Conservation (phyloP, 2,888 invertebrate genomes). For the Tuberolachnus salignus region DNA sequence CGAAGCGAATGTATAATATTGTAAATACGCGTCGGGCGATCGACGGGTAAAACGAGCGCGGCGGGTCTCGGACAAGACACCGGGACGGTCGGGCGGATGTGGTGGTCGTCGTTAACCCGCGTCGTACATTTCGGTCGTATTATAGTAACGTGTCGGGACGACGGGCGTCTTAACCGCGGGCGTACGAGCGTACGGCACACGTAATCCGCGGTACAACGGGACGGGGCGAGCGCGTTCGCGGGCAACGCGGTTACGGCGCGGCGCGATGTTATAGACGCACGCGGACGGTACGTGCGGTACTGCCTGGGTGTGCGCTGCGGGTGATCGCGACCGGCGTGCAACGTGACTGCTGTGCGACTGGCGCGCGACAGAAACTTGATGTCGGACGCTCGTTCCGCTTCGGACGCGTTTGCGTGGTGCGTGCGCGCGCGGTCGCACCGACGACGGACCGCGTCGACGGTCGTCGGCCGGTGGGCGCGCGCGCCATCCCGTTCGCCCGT, state of each 20-base stretch:
- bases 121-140: constrained; percentile 52
- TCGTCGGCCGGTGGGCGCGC: neutral
- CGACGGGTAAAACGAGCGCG: too few relatives aligned
- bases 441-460: neutral
- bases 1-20: too few relatives aligned
- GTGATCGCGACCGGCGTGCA: constrained; percentile 24
- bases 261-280: neutral
- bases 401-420: neutral
- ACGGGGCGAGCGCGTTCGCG: neutral
- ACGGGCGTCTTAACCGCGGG: too few relatives aligned
- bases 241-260: neutral
- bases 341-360: constrained; percentile 49
- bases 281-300: neutral
- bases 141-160: too few relatives aligned
- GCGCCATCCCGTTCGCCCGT: neutral
- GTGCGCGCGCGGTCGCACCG: constrained; percentile 1
- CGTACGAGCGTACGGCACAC: too few relatives aligned
- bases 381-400: constrained; percentile 8
- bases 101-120: constrained; percentile 21
- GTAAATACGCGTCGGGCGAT: too few relatives aligned
- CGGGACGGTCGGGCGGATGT: too few relatives aligned
- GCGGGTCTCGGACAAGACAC: too few relatives aligned
- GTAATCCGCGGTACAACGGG: neutral
- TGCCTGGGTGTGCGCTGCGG: neutral
- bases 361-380: constrained; percentile 41